Base-by-base conservation (phyloP, 2,888 invertebrate genomes). In the Dynastes hyllus region DNA sequence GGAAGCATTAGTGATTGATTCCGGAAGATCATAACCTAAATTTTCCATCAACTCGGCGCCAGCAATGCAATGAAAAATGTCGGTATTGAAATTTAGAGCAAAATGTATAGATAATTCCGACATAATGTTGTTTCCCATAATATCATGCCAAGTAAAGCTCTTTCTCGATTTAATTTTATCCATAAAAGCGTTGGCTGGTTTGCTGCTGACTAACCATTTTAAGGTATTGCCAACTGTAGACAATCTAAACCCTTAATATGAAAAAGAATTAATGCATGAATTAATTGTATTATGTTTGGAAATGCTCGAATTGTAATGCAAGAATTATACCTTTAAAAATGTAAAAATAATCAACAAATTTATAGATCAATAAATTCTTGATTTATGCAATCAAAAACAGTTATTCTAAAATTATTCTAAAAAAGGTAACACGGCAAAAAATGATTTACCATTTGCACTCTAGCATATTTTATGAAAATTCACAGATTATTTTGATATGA, bases 41-140 rank as follows among this genome's bases (percentile, higher is more conserved):
- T 92, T 92, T 85, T 95, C 95, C 89, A 96, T 91, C 1, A 95
- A 89, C 87, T 95, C 94, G 0, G 94, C 94, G 87, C 95, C 95
- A 29, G 92, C 92, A 82, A 95, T 92, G 0, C 93, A 89, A 78
- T 93, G 91, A 83, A 95, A 95, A 40, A 96, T 89, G 2, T 92
- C 90, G 40, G 88, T 88, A 80, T 93, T 90, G 83, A 95, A 93
- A 86, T 95, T 94, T 0, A 95, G 89, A 65, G 91, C 88, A 85
- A 95, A 95, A 81, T 92, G 90, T 77, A 95, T 87, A 8, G 92
- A 91, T 81, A 92, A 92, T 84, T 96, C 95, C 75, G 93, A 91
- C 82, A 95, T 90, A 70, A 94, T 90, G 73, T 92, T 91, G 78
- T 92, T 91, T 0, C 93, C 93, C 66, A 94, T 93, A 73, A 95